Conservation (phyloP, 2,113 vertebrate species). For the Acrocephalus arundinaceus region DNA sequence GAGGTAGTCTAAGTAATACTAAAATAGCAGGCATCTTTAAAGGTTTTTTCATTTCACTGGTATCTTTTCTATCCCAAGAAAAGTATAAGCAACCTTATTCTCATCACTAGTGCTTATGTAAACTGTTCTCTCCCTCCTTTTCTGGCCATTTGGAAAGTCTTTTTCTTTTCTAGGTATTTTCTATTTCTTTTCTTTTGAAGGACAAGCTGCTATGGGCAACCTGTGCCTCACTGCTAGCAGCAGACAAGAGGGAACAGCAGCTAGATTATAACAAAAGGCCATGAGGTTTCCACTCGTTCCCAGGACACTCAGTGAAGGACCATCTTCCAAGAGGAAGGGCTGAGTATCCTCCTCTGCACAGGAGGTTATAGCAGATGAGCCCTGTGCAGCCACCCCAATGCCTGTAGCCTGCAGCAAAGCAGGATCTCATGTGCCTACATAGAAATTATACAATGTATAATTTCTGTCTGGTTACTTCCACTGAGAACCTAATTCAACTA, state of each 20-base stretch:
- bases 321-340: background rate
- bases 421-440: rapidly evolving
- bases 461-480: background rate
- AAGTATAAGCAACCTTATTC: background rate
- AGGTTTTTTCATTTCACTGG: background rate
- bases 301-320: background rate
- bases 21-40: background rate
- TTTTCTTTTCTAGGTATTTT: background rate
- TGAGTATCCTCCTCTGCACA: background rate
- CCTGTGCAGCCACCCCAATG: background rate
- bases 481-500: background rate
- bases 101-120: background rate
- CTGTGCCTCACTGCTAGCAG: background rate
- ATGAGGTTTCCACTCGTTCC: background rate
- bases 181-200: background rate
- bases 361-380: background rate
- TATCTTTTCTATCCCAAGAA: background rate
- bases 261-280: background rate
- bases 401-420: background rate
- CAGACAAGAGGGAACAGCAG: background rate
- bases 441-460: background rate
- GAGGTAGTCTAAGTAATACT: background rate
- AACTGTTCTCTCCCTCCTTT: background rate
- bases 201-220: background rate
- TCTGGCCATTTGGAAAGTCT: background rate